Evolutionary conservation across 2,113 vertebrate genomes (phyloP).

Genomic region (Rhinolophus sinicus): DNA sequence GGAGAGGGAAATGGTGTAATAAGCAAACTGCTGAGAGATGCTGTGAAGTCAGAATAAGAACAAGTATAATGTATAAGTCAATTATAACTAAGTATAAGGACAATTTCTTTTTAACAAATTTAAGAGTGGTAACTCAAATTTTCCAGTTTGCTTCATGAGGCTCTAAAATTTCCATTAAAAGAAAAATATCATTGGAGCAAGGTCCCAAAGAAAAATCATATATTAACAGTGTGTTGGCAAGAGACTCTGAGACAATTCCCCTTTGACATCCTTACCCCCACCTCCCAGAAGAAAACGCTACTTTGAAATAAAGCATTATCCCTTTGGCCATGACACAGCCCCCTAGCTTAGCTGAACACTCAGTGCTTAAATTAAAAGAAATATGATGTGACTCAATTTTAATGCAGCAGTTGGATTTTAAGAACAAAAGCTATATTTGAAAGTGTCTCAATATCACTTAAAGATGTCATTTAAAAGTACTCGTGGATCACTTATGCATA

Average conservation of each 20-base stretch:
- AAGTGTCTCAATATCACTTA: background rate
- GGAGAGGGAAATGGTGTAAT: slow-evolving; percentile 98
- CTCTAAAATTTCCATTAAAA: slow-evolving; percentile 38
- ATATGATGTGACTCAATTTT: background rate
- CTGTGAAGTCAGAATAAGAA: slow-evolving; percentile 82
- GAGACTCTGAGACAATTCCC: background rate
- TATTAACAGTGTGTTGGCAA: background rate
- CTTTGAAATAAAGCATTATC: background rate
- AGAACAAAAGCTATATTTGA: background rate
- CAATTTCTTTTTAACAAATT: slow-evolving; percentile 46
- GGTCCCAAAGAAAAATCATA: background rate
- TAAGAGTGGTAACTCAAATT: background rate
- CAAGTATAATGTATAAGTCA: background rate
- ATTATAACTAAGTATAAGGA: background rate
- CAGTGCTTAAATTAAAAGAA: slow-evolving; percentile 10
- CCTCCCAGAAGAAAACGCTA: background rate
- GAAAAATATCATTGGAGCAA: background rate
- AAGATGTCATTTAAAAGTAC: background rate
- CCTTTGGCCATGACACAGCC: background rate
- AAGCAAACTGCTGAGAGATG: slow-evolving; percentile 97
- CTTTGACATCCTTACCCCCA: background rate
- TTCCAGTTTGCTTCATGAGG: slow-evolving; percentile 48
- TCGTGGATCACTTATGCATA: background rate
- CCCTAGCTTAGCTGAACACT: background rate
- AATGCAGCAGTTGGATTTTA: background rate